Evolutionary conservation across 2,113 vertebrate genomes (phyloP).

Genomic region (Mixornis gularis): DNA sequence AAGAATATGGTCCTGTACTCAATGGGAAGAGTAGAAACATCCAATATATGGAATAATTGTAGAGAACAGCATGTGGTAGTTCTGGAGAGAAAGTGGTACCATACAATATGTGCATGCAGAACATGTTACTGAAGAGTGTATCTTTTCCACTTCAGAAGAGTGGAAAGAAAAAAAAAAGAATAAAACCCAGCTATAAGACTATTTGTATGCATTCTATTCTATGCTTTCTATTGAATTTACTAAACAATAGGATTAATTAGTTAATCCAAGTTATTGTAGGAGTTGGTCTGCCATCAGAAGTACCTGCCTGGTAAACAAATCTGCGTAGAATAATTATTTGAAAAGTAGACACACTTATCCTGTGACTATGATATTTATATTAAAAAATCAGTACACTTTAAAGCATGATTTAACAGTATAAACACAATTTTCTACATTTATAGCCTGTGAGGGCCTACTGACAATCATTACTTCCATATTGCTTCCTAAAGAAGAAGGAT

Average conservation of each 20-base stretch:
- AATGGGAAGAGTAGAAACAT: not conserved
- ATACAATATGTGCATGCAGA: not conserved
- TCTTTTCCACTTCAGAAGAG: not conserved
- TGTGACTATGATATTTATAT: not conserved
- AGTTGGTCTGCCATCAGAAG: not conserved
- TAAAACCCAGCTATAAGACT: not conserved
- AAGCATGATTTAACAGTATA: not conserved
- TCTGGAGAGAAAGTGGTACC: not conserved
- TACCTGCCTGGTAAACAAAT: not conserved
- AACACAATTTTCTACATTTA: not conserved
- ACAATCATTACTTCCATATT: not conserved
- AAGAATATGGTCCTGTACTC: not conserved
- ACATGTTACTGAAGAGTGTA: not conserved
- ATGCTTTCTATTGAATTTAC: not conserved
- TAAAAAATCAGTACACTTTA: not conserved
- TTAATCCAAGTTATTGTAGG: not conserved
- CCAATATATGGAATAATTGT: not conserved
- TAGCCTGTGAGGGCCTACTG: not conserved
- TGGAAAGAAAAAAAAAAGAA: not conserved
- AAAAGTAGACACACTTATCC: not conserved
- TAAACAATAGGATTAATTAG: not conserved
- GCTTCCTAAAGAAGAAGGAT: not conserved
- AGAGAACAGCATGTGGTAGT: not conserved
- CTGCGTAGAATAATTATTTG: not conserved
- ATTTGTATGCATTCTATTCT: not conserved